Base-by-base conservation (phyloP, 2,113 vertebrate species). In the Junco hyemalis region DNA sequence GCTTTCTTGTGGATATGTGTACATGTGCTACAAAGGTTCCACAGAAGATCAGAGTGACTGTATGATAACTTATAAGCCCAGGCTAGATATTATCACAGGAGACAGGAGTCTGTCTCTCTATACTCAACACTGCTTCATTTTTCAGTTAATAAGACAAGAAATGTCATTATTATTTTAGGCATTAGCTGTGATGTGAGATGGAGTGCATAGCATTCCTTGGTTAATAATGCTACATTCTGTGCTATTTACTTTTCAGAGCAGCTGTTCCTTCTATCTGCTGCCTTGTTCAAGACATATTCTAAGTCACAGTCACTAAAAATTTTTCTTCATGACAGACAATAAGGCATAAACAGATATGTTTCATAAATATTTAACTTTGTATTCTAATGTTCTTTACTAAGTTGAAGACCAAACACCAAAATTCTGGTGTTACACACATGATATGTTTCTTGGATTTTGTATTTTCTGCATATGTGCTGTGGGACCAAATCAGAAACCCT, bases 101-200 rank as follows among this genome's bases (percentile, higher is more conserved):
- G 85, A 69, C 79, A 90, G 91, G 40, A 94, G 69, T 96, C 84
- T 96, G 79, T 88, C 74, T 97, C 83, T 86, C 92, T 90, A 53
- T 92, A 92, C 73, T 93, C 91, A 97, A 91, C 72, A 86, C 61
- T 96, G 64, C 91, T 97, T 97, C 81, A 95, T 96, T 97, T 97
- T 97, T 97, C 81, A 97, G 64, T 97, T 97, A 98, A 92, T 97
- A 95, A 97, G 94, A 94, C 95, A 96, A 97, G 92, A 98, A 97
- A 86, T 90, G 92, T 80, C 92, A 93, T 91, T 98, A 95, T 97
- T 98, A 93, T 96, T 97, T 96, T 97, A 98, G 97, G 96, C 97
- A 97, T 97, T 97, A 97, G 71, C 53, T 95, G 85, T 91, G 87
- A 90, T 86, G 60, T 96, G 88, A 96, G 97, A 93, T 91, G 69